phyloP scores from a whole-genome alignment of 2,888 invertebrate genomes.

The Leucophenga montana region DNA sequence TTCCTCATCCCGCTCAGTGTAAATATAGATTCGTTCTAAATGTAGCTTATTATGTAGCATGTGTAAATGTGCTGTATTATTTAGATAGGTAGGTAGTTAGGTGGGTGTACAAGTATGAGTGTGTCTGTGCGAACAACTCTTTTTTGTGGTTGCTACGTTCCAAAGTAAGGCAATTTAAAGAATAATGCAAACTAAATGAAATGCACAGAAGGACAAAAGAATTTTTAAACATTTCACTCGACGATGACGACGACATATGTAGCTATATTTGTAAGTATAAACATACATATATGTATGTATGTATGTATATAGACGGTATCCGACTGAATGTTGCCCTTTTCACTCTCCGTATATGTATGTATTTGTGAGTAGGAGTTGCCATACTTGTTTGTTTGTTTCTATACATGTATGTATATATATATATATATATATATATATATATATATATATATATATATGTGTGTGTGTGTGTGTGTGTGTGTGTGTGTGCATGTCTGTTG shows the following conservation, averaged over 20 bases:
- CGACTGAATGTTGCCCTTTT: neutral
- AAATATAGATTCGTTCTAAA: too few relatives aligned
- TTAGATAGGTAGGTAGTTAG: neutral
- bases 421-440: too few relatives aligned
- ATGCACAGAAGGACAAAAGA: slow-evolving; percentile 40
- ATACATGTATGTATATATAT: too few relatives aligned
- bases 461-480: too few relatives aligned
- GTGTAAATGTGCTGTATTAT: neutral
- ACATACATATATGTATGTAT: too few relatives aligned
- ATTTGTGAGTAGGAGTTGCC: too few relatives aligned
- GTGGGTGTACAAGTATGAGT: slow-evolving; percentile 23
- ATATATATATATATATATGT: too few relatives aligned
- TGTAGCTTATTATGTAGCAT: slow-evolving; percentile 9
- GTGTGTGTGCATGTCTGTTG: neutral
- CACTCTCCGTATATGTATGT: too few relatives aligned
- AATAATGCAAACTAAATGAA: slow-evolving; percentile 43
- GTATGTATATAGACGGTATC: neutral
- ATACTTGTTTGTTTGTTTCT: too few relatives aligned
- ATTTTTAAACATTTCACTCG: slow-evolving; percentile 23
- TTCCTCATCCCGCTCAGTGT: too few relatives aligned
- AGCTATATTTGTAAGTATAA: too few relatives aligned
- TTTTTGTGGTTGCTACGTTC: slow-evolving; percentile 15
- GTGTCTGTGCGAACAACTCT: slow-evolving; percentile 27
- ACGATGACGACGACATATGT: neutral
- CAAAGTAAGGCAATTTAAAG: slow-evolving; percentile 34